Base-by-base conservation (phyloP, 2,113 vertebrate species). In the Piaya cayana region DNA sequence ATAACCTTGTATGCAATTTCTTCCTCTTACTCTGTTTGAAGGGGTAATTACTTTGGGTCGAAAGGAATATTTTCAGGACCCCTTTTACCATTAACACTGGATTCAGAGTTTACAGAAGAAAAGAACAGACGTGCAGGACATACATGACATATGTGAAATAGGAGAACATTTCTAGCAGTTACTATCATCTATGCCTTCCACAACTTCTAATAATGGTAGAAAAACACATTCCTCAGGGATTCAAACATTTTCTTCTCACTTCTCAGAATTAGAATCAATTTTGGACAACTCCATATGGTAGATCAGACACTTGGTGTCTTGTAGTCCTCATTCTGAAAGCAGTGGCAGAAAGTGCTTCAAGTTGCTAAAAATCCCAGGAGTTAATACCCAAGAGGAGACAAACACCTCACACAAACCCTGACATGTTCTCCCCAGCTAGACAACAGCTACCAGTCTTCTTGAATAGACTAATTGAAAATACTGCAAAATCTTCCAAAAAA, bases 101-200 rank as follows among this genome's bases (percentile, higher is more conserved):
- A 86, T 30, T 69, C 45, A 81, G 27, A 65, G 15, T 58, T 65
- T 34, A 80, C 8, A 19, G 63, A 83, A 76, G 29, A 43, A 22
- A 69, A 64, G 5, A 64, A 18, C 2, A 59, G 50, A 68, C 2
- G 47, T 14, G 5, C 9, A 82, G 27, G 55, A 56, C 11, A 43
- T 5, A 82, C 0, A 0, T 22, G 43, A 56, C 26, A n/a, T 0
- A 2, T 62, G 29, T 14, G 36, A 72, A 76, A 52, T 0, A 67
- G 8, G 27, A 86, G 37, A 90, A 47, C 27, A 70, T 5, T 59
- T 71, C 15, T 29, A 55, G 43, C 37, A 93, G 43, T 20, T 47
- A 60, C 18, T 23, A 4, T 49, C 62, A 72, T 3, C 4, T 32
- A 71, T 6, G 10, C 68, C 52, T 85, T 85, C 36, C 39, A 64